Evolutionary conservation across 2,797 vertebrate genomes (phyloP).

Genomic region (Orientallactaga sibirica): DNA sequence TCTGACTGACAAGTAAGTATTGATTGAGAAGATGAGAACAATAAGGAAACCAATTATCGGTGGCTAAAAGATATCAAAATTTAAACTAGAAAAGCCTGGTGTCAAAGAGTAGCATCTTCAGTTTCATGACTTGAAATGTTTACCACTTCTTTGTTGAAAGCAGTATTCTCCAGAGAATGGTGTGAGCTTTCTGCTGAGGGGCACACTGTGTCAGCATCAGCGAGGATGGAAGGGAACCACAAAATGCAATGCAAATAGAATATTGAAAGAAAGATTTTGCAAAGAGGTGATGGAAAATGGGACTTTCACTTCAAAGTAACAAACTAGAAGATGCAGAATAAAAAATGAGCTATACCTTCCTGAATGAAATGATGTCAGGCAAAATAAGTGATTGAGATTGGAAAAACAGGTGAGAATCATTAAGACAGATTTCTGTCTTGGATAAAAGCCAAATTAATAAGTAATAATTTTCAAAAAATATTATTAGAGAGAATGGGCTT

Average conservation of each 20-base stretch:
- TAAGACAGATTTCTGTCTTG: not conserved
- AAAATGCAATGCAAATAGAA: not conserved
- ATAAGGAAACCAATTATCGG: slow-evolving; percentile 65
- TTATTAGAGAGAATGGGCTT: not conserved
- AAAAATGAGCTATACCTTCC: not conserved
- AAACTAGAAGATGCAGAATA: not conserved
- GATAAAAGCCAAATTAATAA: slow-evolving; percentile 20
- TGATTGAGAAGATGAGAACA: slow-evolving; percentile 68
- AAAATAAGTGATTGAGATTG: not conserved
- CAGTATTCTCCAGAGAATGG: slow-evolving; percentile 24
- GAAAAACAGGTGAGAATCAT: slow-evolving; percentile 6
- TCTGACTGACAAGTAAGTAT: slow-evolving; percentile 72
- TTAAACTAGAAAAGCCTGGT: slow-evolving; percentile 42
- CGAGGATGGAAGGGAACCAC: not conserved
- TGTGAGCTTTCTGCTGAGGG: not conserved
- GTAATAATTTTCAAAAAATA: slow-evolving; percentile 16
- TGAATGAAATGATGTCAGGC: slow-evolving; percentile 12
- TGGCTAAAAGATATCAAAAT: slow-evolving; percentile 18
- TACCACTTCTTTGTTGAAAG: slow-evolving; percentile 8
- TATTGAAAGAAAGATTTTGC: not conserved
- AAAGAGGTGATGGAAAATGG: not conserved
- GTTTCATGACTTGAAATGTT: slow-evolving; percentile 48
- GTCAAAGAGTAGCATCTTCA: slow-evolving; percentile 35
- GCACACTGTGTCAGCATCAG: not conserved
- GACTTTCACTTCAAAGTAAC: not conserved